A percentile compares a stretch with the other conserved stretches of the same genome.
Evolutionary conservation across 1,140 invertebrate species (phyloP).

Genomic region (Harpegnathos saltator): DNA sequence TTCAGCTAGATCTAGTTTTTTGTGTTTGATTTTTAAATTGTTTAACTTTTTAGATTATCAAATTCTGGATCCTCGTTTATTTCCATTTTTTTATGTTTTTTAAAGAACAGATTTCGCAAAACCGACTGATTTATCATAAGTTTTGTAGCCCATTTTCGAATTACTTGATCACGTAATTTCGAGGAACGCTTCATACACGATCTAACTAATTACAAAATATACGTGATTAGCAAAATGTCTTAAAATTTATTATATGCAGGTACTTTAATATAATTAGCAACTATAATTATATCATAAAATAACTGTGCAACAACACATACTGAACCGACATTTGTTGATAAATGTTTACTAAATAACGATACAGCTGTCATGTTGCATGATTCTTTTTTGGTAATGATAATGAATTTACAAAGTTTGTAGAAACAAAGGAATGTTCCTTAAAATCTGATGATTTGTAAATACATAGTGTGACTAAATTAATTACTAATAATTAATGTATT

Average conservation of each 20-base stretch:
- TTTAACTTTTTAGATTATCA: constrained; percentile 6
- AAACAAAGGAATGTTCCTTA: not conserved
- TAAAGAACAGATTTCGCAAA: constrained; percentile 68
- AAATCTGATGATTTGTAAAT: not conserved
- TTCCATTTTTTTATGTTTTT: constrained; percentile 70
- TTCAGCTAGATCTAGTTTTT: not conserved
- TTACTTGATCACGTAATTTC: constrained; percentile 63
- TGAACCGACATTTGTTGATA: too few relatives aligned
- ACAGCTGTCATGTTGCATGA: not conserved
- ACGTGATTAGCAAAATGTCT: not conserved
- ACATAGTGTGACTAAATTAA: not conserved
- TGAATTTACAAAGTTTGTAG: not conserved
- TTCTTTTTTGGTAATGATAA: not conserved
- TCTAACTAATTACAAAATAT: constrained; percentile 33
- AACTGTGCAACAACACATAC: too few relatives aligned
- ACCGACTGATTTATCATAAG: constrained; percentile 79
- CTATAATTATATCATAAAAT: too few relatives aligned
- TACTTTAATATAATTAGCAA: too few relatives aligned
- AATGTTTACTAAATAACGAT: not conserved
- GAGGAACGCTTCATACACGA: constrained; percentile 54
- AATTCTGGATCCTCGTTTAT: constrained; percentile 44
- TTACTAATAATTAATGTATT: not conserved
- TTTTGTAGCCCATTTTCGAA: constrained; percentile 78
- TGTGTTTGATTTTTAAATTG: not conserved
- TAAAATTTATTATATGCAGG: too few relatives aligned